Conservation (phyloP, 1,140 invertebrate species). For the Cydia amplana region DNA sequence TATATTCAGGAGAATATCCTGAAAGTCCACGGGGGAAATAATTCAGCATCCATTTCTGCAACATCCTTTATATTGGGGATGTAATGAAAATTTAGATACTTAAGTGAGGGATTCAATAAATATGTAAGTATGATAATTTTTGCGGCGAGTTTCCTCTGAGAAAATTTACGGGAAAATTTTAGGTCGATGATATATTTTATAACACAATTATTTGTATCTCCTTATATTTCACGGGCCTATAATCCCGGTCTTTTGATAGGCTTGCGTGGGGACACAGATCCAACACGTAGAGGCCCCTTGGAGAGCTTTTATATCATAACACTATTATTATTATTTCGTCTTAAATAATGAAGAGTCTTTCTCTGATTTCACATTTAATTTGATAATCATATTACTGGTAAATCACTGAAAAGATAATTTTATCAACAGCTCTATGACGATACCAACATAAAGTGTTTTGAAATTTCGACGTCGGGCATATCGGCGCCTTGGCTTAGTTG, state of each 20-base stretch:
- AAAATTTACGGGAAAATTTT: not conserved
- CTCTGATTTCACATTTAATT: no score
- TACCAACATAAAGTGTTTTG: not conserved
- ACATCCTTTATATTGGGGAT: conserved; percentile 17
- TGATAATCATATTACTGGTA: no score
- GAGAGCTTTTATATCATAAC: no score
- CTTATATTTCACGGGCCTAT: no score
- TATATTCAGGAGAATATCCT: conserved; percentile 30
- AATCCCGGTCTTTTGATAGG: no score
- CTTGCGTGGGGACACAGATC: no score
- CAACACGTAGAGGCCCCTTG: no score
- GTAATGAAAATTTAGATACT: conserved; percentile 22
- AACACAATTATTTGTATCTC: no score
- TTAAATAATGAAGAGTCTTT: no score
- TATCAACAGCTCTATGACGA: not conserved
- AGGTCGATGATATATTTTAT: no score
- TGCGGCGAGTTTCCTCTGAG: not conserved
- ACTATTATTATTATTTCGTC: no score
- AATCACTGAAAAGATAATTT: not conserved
- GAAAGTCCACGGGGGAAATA: conserved; percentile 19
- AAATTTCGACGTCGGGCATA: not conserved
- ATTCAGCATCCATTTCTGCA: conserved; percentile 13
- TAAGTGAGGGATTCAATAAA: conserved; percentile 6
- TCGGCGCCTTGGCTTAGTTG: conserved; percentile 51
- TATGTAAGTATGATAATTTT: conserved; percentile 24